Conservation (phyloP, 2,888 invertebrate species). For the Chymomyza fuscimana region DNA sequence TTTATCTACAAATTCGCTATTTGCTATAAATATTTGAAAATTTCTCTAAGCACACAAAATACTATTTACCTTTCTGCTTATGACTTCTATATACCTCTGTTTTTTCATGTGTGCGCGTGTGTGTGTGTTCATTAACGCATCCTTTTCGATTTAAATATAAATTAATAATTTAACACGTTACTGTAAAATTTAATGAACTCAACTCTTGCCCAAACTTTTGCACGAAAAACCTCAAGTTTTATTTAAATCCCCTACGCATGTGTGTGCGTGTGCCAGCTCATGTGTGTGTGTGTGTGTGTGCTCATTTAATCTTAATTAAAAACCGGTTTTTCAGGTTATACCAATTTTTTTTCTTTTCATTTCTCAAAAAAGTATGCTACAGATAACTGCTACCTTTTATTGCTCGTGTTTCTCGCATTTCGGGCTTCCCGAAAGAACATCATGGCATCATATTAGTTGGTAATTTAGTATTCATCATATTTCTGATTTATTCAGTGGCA, state of each 20-base stretch:
- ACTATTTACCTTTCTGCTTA: no score
- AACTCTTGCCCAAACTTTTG: constrained; percentile 36
- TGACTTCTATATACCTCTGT: no score
- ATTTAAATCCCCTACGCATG: constrained; percentile 59
- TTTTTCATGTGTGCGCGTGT: neutral
- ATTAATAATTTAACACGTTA: constrained; percentile 76
- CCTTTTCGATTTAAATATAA: constrained; percentile 65
- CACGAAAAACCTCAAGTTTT: constrained; percentile 35
- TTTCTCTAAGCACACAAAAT: no score
- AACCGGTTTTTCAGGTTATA: constrained; percentile 72
- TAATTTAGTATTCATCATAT: constrained; percentile 71
- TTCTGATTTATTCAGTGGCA: constrained; percentile 69
- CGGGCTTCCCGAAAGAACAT: neutral
- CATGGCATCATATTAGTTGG: constrained; percentile 15
- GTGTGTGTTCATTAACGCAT: constrained; percentile 23
- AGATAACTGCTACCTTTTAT: constrained; percentile 48
- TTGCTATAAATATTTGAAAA: no score
- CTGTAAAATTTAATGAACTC: constrained; percentile 63
- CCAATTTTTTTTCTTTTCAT: constrained; percentile 33
- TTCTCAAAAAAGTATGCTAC: constrained; percentile 45
- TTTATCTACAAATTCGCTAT: no score
- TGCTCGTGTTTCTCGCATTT: constrained; percentile 18
- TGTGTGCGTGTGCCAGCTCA: constrained; percentile 34
- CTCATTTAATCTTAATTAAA: constrained; percentile 78
- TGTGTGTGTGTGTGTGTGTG: constrained; percentile 32